Evolutionary conservation across 2,888 invertebrate genomes (phyloP).

Genomic region (Bombylius major): DNA sequence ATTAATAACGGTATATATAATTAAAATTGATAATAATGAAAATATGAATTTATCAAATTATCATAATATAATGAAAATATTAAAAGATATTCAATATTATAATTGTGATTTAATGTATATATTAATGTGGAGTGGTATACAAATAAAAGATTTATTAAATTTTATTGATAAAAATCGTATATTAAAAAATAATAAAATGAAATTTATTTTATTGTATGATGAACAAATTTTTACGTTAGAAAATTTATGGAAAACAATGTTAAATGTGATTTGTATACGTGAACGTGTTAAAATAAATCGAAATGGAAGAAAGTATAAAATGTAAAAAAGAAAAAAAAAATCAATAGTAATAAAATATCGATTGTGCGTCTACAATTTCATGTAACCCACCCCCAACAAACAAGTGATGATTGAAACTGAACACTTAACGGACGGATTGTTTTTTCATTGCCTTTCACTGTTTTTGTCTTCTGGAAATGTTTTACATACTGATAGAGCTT

Average conservation of each 20-base stretch:
- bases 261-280: slow-evolving; percentile 59
- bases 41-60: slow-evolving; percentile 51
- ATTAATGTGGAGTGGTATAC: slow-evolving; percentile 56
- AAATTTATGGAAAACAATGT: slow-evolving; percentile 61
- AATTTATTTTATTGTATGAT: slow-evolving; percentile 59
- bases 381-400: too few species aligned
- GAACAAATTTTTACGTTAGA: slow-evolving; percentile 50
- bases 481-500: too few species aligned
- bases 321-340: not conserved
- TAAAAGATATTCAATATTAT: slow-evolving; percentile 27
- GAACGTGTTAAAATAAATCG: slow-evolving; percentile 19
- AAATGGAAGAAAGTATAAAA: not conserved
- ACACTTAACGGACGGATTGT: too few species aligned
- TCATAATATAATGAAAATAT: slow-evolving; percentile 40
- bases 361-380: too few species aligned
- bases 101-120: slow-evolving; percentile 59
- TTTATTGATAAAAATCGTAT: slow-evolving; percentile 60
- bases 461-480: too few species aligned
- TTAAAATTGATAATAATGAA: slow-evolving; percentile 48
- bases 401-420: too few species aligned
- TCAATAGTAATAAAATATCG: too few species aligned
- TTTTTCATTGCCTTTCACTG: too few species aligned
- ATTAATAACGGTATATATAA: slow-evolving; percentile 31
- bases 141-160: slow-evolving; percentile 50
- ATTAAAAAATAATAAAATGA: slow-evolving; percentile 51